Base-by-base conservation (phyloP, 1,140 invertebrate species). In the Cepaea nemoralis region DNA sequence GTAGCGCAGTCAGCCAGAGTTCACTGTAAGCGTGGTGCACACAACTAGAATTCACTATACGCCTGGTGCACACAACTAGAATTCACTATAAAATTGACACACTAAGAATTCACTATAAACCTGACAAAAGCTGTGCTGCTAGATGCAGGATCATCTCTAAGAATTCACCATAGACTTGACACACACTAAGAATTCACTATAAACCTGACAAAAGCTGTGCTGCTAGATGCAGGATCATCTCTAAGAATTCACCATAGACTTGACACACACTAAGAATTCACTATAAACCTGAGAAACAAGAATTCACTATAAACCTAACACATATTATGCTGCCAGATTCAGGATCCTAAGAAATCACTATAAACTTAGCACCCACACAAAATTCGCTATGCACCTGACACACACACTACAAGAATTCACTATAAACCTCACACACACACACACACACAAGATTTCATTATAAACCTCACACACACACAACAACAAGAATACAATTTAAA, bases 241-340 rank as follows among this genome's bases (percentile, higher is more conserved):
- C 14, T 16, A 70, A 33, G 3, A 3, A 24, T 16, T 70, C 5
- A 70, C 2, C 19, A 70, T 37, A 40, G 5, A 70, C 33, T 5
- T 70, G 8, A 16, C 67, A 12, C 33, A 33, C 16, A 70, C 67
- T 16, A 37, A 14, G n/a, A 70, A 55, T 55, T 14, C 50, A 55
- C n/a, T 24, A 70, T 16, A 37, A 14, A 31, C 67, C 3, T 14
- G 8, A 67, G 10, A 67, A 6, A n/a, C 33, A n/a, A 87, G 96
- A 94, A 3, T 2, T 31, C 31, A 35, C 35, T 31, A 19, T 10
- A 40, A 16, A 19, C 33, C 31, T 37, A 33, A 22, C 69, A 37
- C 71, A 90, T 90, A 95, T 95, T 94, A 95, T 2, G 96, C 96
- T 16, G 96, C 96, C 90, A 97, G 96, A 91, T 97, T 96, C 45